phyloP scores from a whole-genome alignment of 2,113 vertebrate species.

The Oreotrochilus melanogaster region DNA sequence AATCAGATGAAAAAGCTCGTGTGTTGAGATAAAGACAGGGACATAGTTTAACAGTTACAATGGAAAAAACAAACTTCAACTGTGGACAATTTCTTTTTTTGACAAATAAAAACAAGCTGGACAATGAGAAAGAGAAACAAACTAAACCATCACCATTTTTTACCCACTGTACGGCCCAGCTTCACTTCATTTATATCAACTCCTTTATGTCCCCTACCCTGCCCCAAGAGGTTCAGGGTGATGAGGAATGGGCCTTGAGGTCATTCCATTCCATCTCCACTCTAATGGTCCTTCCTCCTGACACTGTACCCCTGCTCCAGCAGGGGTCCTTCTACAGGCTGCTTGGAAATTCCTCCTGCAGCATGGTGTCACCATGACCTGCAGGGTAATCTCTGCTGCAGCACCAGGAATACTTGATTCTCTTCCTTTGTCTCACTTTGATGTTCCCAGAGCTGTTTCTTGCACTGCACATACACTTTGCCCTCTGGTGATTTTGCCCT shows the following conservation, averaged over 20 bases:
- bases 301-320: no score
- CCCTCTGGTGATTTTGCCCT: not conserved
- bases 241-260: not conserved
- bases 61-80: no score
- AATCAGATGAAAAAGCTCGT: not conserved
- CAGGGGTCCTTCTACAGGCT: not conserved
- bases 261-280: not conserved
- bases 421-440: not conserved
- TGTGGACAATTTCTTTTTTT: not conserved
- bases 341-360: not conserved
- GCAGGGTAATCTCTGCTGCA: not conserved
- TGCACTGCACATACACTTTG: no score
- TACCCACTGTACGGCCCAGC: not conserved
- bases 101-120: not conserved
- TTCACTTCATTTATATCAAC: not conserved
- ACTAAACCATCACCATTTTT: not conserved
- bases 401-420: not conserved
- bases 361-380: accelerated
- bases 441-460: not conserved
- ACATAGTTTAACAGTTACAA: not conserved
- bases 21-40: not conserved
- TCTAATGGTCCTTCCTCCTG: not conserved
- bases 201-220: not conserved
- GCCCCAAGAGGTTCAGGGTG: accelerated
- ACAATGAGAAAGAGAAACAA: not conserved